These are phyloP conservation scores for Periphyllus acericola DNA, from an alignment of 2,888 invertebrate genomes.

Conservation along the genomic window DNA sequence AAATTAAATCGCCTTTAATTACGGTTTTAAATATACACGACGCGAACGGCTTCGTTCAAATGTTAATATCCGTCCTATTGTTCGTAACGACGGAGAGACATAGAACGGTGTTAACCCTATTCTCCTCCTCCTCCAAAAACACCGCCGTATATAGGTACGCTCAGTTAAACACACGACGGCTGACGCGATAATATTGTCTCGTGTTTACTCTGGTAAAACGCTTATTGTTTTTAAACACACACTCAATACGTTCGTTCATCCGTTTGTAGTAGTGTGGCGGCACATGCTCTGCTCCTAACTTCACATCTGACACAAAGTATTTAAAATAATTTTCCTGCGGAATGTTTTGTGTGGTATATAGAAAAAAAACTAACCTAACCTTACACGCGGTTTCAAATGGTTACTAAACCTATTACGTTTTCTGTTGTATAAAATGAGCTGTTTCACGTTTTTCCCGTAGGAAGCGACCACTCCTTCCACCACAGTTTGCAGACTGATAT, in stretches of 20 bases:
- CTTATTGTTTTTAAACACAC: slow-evolving; percentile 34
- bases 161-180: slow-evolving; percentile 9
- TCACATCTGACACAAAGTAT: background rate
- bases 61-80: slow-evolving; percentile 27
- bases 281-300: background rate
- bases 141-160: background rate
- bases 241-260: background rate
- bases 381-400: background rate
- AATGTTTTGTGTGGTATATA: background rate
- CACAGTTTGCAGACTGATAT: background rate
- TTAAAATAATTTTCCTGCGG: background rate
- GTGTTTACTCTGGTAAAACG: slow-evolving; percentile 38
- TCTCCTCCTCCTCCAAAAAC: background rate
- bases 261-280: too few relatives aligned
- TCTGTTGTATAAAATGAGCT: background rate
- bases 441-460: background rate
- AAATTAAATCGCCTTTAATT: slow-evolving; percentile 47
- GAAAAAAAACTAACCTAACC: background rate
- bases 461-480: background rate
- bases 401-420: background rate
- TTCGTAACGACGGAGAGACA: slow-evolving; percentile 9
- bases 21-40: slow-evolving; percentile 29
- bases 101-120: slow-evolving; percentile 10
- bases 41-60: slow-evolving; percentile 13
- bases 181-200: slow-evolving; percentile 8